Conservation (phyloP, 92 coral and sea anemone genomes). For the Zoanthus solanderi region DNA sequence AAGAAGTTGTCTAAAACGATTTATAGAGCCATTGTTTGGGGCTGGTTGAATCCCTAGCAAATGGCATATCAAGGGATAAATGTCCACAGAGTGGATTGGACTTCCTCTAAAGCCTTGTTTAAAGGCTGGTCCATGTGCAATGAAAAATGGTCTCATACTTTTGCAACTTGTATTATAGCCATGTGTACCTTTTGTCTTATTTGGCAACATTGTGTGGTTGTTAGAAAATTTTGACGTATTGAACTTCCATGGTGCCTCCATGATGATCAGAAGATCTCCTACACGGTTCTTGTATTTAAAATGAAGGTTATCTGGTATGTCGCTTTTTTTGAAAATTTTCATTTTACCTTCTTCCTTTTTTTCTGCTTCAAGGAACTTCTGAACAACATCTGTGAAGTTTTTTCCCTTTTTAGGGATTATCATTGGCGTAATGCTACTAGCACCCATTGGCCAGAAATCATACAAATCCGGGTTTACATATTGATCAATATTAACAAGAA, state of each 20-base stretch:
- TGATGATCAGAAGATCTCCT: slow-evolving; percentile 67
- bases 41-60: slow-evolving; percentile 77
- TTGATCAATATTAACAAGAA: slow-evolving; percentile 56
- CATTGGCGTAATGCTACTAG: slow-evolving; percentile 24
- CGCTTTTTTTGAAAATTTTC: slow-evolving; percentile 60
- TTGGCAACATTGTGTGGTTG: slow-evolving; percentile 8
- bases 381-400: slow-evolving; percentile 45
- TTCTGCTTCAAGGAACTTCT: slow-evolving; percentile 47
- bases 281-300: slow-evolving; percentile 61
- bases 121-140: slow-evolving; percentile 92
- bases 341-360: slow-evolving; percentile 38
- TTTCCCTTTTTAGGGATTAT: slow-evolving; percentile 38
- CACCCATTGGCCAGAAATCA: slow-evolving; percentile 53
- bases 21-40: slow-evolving; percentile 86
- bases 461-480: slow-evolving; percentile 63
- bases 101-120: slow-evolving; percentile 69
- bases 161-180: slow-evolving; percentile 61
- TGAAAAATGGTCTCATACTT: slow-evolving; percentile 87
- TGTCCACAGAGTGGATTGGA: slow-evolving; percentile 71
- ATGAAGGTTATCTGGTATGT: slow-evolving; percentile 72
- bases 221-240: slow-evolving; percentile 21
- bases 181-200: slow-evolving; percentile 60
- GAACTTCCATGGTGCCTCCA: slow-evolving; percentile 57
- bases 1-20: slow-evolving; percentile 53
- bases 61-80: slow-evolving; percentile 84